These are phyloP conservation scores for Aelia acuminata DNA, from an alignment of 2,888 invertebrate genomes.

Conservation along the genomic window DNA sequence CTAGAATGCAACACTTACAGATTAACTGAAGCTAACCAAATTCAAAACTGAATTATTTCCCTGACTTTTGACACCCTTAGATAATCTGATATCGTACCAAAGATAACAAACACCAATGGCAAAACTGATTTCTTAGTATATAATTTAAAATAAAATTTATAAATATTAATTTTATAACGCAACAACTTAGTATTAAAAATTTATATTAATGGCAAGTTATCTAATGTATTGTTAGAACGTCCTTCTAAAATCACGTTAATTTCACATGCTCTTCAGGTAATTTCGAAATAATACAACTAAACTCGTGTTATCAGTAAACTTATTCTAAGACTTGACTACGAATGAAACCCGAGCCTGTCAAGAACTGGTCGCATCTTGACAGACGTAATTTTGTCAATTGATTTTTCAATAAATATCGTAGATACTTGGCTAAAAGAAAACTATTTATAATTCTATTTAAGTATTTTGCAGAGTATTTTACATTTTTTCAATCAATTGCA, in stretches of 20 bases:
- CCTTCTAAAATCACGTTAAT: not conserved
- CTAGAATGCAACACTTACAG: slow-evolving; percentile 30
- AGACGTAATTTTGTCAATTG: not conserved
- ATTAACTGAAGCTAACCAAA: slow-evolving; percentile 4
- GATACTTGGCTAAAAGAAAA: not conserved
- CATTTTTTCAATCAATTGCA: no score
- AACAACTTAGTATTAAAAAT: not conserved
- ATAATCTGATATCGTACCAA: slow-evolving; percentile 13
- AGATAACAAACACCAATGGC: slow-evolving; percentile 45
- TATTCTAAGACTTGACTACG: not conserved
- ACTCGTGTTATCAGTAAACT: not conserved
- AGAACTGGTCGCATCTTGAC: not conserved
- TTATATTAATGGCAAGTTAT: not conserved
- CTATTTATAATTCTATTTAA: not conserved
- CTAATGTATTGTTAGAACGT: not conserved
- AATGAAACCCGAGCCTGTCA: not conserved
- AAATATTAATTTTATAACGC: not conserved
- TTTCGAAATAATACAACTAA: not conserved
- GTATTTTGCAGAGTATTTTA: no score
- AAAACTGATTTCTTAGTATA: slow-evolving; percentile 21
- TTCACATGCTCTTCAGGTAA: not conserved
- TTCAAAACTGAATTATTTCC: slow-evolving; percentile 49
- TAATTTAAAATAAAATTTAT: not conserved
- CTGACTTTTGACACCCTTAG: slow-evolving; percentile 55
- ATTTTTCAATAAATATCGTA: not conserved